These are phyloP conservation scores for Hemibagrus guttatus DNA, from an alignment of 2,797 vertebrate genomes.

Conservation along the genomic window DNA sequence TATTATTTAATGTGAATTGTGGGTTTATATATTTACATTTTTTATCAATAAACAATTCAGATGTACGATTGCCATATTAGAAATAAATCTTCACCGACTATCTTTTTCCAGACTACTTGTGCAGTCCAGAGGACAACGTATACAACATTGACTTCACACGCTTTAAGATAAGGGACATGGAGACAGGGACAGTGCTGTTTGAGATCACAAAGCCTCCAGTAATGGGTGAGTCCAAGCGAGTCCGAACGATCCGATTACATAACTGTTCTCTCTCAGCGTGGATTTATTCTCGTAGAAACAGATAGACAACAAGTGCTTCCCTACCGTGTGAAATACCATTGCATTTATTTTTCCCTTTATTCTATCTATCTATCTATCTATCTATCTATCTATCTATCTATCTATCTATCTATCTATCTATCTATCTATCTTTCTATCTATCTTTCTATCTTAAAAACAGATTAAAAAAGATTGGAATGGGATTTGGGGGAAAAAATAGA, in stretches of 20 bases:
- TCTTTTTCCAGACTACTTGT: slow-evolving; percentile 85
- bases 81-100: background rate
- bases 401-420: too few relatives aligned
- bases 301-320: background rate
- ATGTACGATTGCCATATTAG: background rate
- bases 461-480: background rate
- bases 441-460: background rate
- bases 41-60: too few relatives aligned
- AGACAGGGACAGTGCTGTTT: slow-evolving; percentile 92
- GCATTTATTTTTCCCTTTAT: too few relatives aligned
- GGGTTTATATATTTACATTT: background rate
- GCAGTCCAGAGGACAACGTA: slow-evolving; percentile 89
- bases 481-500: background rate
- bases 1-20: background rate
- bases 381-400: too few relatives aligned
- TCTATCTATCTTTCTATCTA: too few relatives aligned
- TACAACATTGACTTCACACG: slow-evolving; percentile 96
- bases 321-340: background rate
- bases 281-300: background rate
- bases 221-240: slow-evolving; percentile 61
- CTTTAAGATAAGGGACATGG: slow-evolving; percentile 99
- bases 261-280: background rate
- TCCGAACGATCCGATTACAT: slow-evolving; percentile 14
- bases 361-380: too few relatives aligned
- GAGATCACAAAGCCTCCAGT: slow-evolving; percentile 93